Evolutionary conservation across 2,113 vertebrate species (phyloP).

Genomic region (Sceloporus tristichus): DNA sequence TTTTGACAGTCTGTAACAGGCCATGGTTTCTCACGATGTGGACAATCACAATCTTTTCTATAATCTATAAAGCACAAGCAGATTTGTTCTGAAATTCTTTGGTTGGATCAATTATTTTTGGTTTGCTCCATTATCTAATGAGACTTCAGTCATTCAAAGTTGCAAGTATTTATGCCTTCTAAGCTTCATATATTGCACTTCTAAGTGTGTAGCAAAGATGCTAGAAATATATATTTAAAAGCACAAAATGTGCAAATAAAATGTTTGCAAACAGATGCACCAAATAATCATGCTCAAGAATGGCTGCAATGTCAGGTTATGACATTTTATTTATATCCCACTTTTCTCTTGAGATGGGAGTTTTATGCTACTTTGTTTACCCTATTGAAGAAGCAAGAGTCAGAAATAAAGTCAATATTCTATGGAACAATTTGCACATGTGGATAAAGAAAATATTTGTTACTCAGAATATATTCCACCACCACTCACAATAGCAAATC

Average conservation of each 20-base stretch:
- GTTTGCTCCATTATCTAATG: neutral
- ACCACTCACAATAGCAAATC: neutral
- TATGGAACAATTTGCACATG: neutral
- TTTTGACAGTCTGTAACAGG: no score
- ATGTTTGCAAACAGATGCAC: neutral
- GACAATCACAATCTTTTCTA: no score
- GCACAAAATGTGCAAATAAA: neutral
- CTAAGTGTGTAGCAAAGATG: neutral
- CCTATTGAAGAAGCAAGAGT: neutral
- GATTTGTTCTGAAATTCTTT: no score
- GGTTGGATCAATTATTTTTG: no score
- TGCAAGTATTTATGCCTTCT: neutral
- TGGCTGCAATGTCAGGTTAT: no score
- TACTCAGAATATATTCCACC: neutral
- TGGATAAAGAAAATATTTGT: neutral
- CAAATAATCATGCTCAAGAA: no score
- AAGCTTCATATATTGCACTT: neutral
- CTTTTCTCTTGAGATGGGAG: neutral
- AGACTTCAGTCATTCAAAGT: neutral
- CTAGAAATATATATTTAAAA: neutral
- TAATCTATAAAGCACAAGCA: no score
- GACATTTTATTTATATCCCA: no score
- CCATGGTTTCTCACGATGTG: no score
- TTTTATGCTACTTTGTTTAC: neutral
- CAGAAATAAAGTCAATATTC: neutral